phyloP scores from a whole-genome alignment of 2,797 vertebrate genomes.

The Rhinogobio ventralis region DNA sequence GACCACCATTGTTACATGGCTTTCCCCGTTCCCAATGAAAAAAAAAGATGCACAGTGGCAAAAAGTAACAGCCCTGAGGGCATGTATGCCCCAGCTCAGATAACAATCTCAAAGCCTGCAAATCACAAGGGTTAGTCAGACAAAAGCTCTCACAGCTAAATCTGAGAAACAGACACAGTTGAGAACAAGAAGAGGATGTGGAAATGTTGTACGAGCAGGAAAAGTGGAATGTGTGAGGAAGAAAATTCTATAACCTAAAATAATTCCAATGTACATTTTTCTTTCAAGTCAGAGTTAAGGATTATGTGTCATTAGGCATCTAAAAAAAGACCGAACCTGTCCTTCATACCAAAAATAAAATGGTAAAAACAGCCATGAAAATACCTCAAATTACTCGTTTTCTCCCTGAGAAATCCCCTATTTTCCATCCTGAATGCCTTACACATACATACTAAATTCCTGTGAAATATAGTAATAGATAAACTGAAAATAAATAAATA shows the following conservation, averaged over 20 bases:
- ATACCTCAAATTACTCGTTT: background rate
- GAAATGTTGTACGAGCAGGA: background rate
- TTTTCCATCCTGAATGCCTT: background rate
- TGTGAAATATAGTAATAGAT: background rate
- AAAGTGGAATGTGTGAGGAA: conserved; percentile 3
- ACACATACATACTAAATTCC: background rate
- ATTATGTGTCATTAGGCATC: conserved; percentile 1
- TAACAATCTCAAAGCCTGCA: conserved; percentile 73
- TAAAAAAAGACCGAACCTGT: background rate
- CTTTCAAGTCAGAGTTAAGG: background rate
- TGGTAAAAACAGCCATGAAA: background rate
- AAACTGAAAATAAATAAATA: background rate
- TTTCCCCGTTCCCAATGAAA: conserved; percentile 59
- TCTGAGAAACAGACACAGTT: conserved; percentile 41
- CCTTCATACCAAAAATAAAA: background rate
- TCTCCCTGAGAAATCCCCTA: background rate
- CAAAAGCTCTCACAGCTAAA: conserved; percentile 64
- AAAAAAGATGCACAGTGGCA: conserved; percentile 65
- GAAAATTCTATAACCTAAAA: background rate
- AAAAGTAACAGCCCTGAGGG: conserved; percentile 62
- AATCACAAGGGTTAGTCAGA: conserved; percentile 73
- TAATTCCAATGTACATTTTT: background rate
- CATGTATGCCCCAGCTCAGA: conserved; percentile 65
- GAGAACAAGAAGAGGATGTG: conserved; percentile 1
- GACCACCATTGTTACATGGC: conserved; percentile 66